These are phyloP conservation scores for Linyphia triangularis DNA, from an alignment of 2,888 invertebrate genomes.

Conservation along the genomic window DNA sequence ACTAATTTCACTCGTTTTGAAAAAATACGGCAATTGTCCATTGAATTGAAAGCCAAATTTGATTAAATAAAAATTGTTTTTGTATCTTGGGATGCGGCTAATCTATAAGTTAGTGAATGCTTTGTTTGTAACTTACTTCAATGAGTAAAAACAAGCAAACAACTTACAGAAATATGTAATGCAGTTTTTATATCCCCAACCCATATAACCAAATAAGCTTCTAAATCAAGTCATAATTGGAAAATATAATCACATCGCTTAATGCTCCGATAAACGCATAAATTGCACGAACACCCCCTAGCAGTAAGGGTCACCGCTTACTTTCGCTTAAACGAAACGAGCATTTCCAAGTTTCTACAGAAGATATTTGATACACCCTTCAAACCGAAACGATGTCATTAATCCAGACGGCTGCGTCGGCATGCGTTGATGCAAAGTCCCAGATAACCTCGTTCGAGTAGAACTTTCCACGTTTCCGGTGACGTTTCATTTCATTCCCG, in stretches of 20 bases:
- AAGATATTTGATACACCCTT: not conserved
- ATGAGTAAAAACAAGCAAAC: too few species aligned
- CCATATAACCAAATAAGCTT: too few species aligned
- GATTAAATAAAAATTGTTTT: too few species aligned
- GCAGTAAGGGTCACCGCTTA: not conserved
- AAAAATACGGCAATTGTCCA: too few species aligned
- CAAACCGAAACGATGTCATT: not conserved
- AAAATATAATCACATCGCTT: not conserved
- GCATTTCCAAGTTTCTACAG: not conserved
- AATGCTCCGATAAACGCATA: not conserved
- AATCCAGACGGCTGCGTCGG: not conserved
- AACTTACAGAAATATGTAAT: too few species aligned
- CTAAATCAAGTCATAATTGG: not conserved
- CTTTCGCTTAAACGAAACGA: not conserved
- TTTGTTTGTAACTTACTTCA: too few species aligned
- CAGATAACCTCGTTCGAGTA: not conserved
- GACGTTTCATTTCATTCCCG: not conserved
- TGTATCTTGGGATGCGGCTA: too few species aligned
- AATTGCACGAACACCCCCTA: not conserved
- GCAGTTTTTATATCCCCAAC: too few species aligned
- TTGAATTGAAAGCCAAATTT: too few species aligned
- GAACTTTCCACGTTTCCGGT: conserved; percentile 10
- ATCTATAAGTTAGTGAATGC: too few species aligned
- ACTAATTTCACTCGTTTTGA: too few species aligned
- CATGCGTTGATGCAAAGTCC: not conserved